Base-by-base conservation (phyloP, 2,113 vertebrate genomes). In the Cichladusa arquata region DNA sequence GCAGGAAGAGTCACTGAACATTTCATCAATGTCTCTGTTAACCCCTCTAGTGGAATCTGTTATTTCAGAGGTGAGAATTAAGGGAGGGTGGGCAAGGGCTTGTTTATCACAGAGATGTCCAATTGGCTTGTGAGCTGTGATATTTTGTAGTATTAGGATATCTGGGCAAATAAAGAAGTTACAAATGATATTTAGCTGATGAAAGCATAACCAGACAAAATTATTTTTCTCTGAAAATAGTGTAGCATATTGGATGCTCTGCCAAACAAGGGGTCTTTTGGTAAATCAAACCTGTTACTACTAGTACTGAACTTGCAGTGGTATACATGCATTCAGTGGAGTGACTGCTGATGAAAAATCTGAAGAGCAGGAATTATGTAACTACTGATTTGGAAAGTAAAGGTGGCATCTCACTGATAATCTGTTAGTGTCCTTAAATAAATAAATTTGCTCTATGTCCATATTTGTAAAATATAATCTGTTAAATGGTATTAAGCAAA, bases 1-100 rank as follows among this genome's bases (percentile, higher is more conserved):
- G 25, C 97, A 97, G 42, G 98, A 98, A 90, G 99, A 99, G 80
- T 97, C 98, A 5, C 94, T 99, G 73, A 99, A 99, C 77, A 99
- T 99, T 97, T 99, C 99, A 40, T 99, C 99, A 4, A 99, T 99
- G 99, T 99, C 99, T 57, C 95, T 99, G n/a, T 98, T 99, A 53
- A 94, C 98, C n/a, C 99, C 99, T 2, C 93, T 99, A 65, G 98
- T 97, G n/a, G 99, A 99, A 96, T 99, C 99, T 3, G 99, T 99
- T 85, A 98, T 98, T 96, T 98, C 99, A 69, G 98, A 99, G 97
- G 98, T 98, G 80, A 98, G 97, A 47, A 26, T 25, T 81, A 24
- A 13, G 8, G 9, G 86, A 66, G 9, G 20, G 3, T 77, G 20
- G 36, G 31, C 19, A 93, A 66, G 31, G 24, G 8, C 28, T 61